Base-by-base conservation (phyloP, 2,113 vertebrate species). In the Microcebus ravelobensis region DNA sequence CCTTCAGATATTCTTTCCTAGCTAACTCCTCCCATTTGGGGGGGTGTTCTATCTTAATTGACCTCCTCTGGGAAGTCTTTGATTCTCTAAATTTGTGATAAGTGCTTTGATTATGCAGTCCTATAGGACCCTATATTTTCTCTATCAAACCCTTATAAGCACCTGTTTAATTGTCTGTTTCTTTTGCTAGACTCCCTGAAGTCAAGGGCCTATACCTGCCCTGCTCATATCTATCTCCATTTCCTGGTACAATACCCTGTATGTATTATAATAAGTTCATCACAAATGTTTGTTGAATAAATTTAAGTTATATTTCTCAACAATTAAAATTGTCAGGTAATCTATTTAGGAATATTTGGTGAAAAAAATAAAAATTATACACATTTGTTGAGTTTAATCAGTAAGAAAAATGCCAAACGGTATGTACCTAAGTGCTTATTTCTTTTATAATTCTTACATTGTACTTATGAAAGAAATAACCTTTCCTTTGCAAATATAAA, bases 321-420 rank as follows among this genome's bases (percentile, higher is more conserved):
- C 55, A 79, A 67, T 73, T 92, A 93, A 59, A 73, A 79, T 90
- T 82, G 95, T 87, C 39, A 79, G 67, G 36, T 68, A 65, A 61
- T 36, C 61, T 76, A 94, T 36, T 94, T 48, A 63, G 39, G 36
- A 87, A 83, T 50, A 81, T 15, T 81, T 74, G 74, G 68, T 91
- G 34, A 90, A 91, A 96, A 11, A 73, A 6, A 42, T 71, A 73
- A 50, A 8, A 90, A 45, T 50, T 27, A 91, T 42, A 79, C 9
- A 31, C 12, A 92, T 71, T 71, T 77, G 50, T 59, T 77, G 36
- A 90, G 42, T 77, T 93, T 65, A 87, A 83, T n/a, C 52, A 29
- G 55, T 45, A 87, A 79, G 55, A 91, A 90, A 80, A 85, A 48
- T n/a, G 39, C 17, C 73, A 67, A 81, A 42, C 39, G 29, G 0